These are phyloP conservation scores for Calidris pugnax DNA, from an alignment of 2,113 vertebrate species.

Conservation along the genomic window DNA sequence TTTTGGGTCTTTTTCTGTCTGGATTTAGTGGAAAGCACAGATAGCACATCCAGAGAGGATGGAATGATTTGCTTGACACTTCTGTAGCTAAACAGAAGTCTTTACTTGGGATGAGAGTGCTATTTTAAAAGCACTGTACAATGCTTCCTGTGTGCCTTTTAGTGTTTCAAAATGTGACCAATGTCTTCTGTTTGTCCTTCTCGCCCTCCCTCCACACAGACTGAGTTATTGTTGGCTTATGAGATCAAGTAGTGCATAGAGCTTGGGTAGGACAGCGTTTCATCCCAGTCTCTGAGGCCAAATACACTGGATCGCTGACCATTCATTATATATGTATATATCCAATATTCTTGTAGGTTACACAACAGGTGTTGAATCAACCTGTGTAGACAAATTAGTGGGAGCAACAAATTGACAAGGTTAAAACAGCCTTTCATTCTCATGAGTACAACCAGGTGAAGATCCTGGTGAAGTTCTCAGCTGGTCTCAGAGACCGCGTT, in stretches of 20 bases:
- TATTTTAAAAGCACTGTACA: conserved; percentile 14
- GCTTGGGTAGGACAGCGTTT: neutral
- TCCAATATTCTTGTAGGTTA: neutral
- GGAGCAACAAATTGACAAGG: neutral
- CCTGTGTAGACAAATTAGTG: neutral
- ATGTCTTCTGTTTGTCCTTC: neutral
- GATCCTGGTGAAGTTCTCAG: neutral
- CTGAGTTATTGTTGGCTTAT: neutral
- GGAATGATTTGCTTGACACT: conserved; percentile 43
- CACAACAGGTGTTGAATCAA: neutral
- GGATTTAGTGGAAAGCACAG: conserved; percentile 20
- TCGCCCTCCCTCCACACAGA: neutral
- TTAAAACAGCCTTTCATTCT: neutral
- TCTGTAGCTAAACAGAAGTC: conserved; percentile 16
- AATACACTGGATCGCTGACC: rapidly evolving
- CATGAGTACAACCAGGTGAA: neutral
- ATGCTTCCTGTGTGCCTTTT: neutral
- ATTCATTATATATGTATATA: neutral
- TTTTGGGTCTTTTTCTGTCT: conserved; percentile 49
- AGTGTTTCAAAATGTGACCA: neutral
- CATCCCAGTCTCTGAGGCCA: neutral
- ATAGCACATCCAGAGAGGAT: conserved; percentile 9
- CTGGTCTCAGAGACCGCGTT: neutral
- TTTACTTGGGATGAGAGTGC: neutral
- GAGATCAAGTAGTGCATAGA: neutral